Percentiles rank a stretch among this genome's conserved stretches.
These are phyloP conservation scores for Nycteola revayana DNA, from an alignment of 2,888 invertebrate genomes.

Conservation along the genomic window DNA sequence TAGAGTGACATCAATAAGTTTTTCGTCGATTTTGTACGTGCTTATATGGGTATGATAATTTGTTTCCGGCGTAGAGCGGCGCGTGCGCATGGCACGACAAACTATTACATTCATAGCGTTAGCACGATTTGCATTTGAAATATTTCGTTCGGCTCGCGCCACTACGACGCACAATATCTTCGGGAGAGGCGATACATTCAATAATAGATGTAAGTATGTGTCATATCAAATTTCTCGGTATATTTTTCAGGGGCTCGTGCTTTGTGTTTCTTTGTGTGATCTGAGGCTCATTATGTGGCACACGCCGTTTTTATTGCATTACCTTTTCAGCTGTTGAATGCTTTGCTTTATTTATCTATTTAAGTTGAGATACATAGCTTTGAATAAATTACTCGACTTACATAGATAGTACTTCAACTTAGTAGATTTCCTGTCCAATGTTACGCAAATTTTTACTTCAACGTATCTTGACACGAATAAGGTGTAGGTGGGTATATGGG, in stretches of 20 bases:
- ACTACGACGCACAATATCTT: conserved; percentile 66
- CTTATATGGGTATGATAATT: conserved; percentile 82
- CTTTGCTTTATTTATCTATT: conserved; percentile 42
- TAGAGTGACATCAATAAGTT: conserved; percentile 73
- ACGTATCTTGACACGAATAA: background rate
- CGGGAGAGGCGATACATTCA: conserved; percentile 60
- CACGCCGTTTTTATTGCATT: conserved; percentile 80
- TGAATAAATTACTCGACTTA: conserved; percentile 34
- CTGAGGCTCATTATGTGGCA: conserved; percentile 64
- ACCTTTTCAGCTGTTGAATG: conserved; percentile 34
- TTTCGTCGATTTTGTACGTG: conserved; percentile 72
- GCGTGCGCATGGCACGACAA: conserved; percentile 79
- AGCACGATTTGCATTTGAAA: conserved; percentile 82
- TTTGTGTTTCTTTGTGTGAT: conserved; percentile 58
- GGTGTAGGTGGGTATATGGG: too few species aligned
- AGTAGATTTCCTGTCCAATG: conserved; percentile 17
- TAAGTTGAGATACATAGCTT: too few species aligned
- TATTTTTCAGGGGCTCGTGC: conserved; percentile 77
- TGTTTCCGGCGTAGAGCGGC: conserved; percentile 76
- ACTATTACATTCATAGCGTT: conserved; percentile 79
- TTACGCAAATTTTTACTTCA: conserved; percentile 5
- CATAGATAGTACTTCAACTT: conserved; percentile 24
- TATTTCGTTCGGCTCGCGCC: conserved; percentile 74
- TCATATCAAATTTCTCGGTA: conserved; percentile 79
- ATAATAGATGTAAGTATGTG: conserved; percentile 57